phyloP scores from a whole-genome alignment of 2,113 vertebrate genomes.

The Andinoacara biseriatus region DNA sequence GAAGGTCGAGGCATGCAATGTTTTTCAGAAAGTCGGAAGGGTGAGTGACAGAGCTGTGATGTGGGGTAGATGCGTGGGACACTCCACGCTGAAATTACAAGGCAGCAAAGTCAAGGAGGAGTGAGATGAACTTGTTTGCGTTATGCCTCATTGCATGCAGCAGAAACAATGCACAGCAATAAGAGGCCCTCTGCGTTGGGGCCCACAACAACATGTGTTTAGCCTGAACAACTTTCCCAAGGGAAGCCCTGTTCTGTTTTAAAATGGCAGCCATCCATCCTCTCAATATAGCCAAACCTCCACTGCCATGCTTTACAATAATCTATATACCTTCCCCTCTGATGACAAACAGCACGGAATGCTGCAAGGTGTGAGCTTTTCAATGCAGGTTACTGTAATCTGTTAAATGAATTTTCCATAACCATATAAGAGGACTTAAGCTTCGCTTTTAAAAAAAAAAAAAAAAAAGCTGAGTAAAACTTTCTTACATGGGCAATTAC shows the following conservation, averaged over 20 bases:
- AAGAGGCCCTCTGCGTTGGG: constrained; percentile 25
- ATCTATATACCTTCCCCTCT: constrained; percentile 22
- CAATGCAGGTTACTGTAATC: constrained; percentile 49
- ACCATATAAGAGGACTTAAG: background rate
- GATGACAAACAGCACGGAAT: constrained; percentile 14
- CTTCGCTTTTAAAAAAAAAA: background rate
- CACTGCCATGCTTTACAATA: constrained; percentile 1
- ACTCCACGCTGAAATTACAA: constrained; percentile 71
- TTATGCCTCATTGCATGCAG: constrained; percentile 61
- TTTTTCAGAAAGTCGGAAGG: constrained; percentile 69
- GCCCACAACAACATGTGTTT: constrained; percentile 55
- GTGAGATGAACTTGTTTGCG: constrained; percentile 69
- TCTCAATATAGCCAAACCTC: constrained; percentile 5
- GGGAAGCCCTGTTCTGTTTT: constrained; percentile 68
- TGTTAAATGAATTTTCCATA: constrained; percentile 6
- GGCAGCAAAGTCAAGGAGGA: constrained; percentile 56
- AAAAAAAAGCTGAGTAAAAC: constrained; percentile 45
- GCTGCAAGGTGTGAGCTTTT: constrained; percentile 46
- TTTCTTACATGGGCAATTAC: constrained; percentile 64
- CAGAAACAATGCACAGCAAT: constrained; percentile 61
- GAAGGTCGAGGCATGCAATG: constrained; percentile 68
- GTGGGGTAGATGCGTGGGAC: constrained; percentile 65
- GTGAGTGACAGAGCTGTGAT: constrained; percentile 72
- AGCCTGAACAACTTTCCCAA: constrained; percentile 65
- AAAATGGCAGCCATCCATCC: constrained; percentile 55